These are phyloP conservation scores for Heliothis subflexa DNA, from an alignment of 1,140 invertebrate genomes.

Conservation along the genomic window DNA sequence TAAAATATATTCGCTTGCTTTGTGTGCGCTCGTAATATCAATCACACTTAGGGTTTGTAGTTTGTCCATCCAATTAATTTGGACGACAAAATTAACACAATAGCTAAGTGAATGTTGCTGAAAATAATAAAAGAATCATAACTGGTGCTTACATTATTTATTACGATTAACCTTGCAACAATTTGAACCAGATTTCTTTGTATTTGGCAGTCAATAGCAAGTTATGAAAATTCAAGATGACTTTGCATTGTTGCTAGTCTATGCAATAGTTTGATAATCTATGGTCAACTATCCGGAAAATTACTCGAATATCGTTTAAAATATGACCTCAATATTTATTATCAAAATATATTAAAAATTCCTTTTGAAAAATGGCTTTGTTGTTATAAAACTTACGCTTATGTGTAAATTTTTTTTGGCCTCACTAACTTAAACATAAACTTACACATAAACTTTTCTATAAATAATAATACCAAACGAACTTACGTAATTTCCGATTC, in stretches of 20 bases:
- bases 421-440: background rate
- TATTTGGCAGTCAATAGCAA: background rate
- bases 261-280: background rate
- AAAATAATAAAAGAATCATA: background rate
- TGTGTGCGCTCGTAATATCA: no score
- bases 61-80: background rate
- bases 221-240: constrained; percentile 2
- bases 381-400: background rate
- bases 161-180: background rate
- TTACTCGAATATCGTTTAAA: constrained; percentile 13
- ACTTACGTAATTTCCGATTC: constrained; percentile 3
- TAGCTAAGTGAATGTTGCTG: background rate
- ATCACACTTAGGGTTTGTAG: background rate
- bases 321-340: constrained; percentile 6
- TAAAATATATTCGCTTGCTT: no score
- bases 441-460: background rate
- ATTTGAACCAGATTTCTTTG: background rate
- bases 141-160: background rate
- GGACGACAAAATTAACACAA: background rate
- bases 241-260: background rate
- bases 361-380: no score
- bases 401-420: background rate
- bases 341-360: background rate
- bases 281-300: constrained; percentile 22
- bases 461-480: background rate